Evolutionary conservation across 2,888 invertebrate genomes (phyloP).

Genomic region (Clusia tigrina): DNA sequence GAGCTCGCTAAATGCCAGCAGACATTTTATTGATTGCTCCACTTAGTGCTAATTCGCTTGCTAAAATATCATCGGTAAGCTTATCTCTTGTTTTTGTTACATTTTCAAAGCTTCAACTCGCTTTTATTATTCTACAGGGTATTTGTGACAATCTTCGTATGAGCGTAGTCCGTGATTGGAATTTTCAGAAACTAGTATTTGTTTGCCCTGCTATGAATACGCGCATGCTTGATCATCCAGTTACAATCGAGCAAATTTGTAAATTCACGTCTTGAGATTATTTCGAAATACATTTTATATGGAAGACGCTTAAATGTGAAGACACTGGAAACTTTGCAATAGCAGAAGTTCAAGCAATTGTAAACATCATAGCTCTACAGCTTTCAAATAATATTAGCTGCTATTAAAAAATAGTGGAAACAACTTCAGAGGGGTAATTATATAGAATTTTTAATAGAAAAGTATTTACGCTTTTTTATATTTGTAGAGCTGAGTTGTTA

Average conservation of each 20-base stretch:
- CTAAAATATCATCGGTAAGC: conserved; percentile 86
- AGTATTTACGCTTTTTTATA: too few species aligned
- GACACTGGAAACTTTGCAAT: conserved; percentile 94
- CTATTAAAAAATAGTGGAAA: too few species aligned
- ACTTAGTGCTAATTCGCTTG: conserved; percentile 94
- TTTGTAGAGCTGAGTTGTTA: too few species aligned
- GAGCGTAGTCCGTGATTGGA: conserved; percentile 93
- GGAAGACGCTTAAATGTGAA: conserved; percentile 91
- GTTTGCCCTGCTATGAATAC: conserved; percentile 99
- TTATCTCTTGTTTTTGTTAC: not conserved
- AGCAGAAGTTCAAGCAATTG: too few species aligned
- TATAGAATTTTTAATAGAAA: too few species aligned
- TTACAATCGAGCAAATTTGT: conserved; percentile 80
- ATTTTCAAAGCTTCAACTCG: not conserved
- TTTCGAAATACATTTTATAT: conserved; percentile 81
- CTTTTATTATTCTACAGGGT: conserved; percentile 69
- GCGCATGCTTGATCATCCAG: conserved; percentile 93
- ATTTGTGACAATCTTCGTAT: conserved; percentile 93
- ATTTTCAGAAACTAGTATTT: conserved; percentile 79
- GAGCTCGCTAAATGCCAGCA: conserved; percentile 96
- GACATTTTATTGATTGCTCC: too few species aligned
- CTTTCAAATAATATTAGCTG: too few species aligned
- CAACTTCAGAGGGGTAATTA: too few species aligned
- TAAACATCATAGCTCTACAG: too few species aligned
- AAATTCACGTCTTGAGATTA: conserved; percentile 84